Conservation (phyloP, 2,888 invertebrate genomes). For the Dryococelus australis region DNA sequence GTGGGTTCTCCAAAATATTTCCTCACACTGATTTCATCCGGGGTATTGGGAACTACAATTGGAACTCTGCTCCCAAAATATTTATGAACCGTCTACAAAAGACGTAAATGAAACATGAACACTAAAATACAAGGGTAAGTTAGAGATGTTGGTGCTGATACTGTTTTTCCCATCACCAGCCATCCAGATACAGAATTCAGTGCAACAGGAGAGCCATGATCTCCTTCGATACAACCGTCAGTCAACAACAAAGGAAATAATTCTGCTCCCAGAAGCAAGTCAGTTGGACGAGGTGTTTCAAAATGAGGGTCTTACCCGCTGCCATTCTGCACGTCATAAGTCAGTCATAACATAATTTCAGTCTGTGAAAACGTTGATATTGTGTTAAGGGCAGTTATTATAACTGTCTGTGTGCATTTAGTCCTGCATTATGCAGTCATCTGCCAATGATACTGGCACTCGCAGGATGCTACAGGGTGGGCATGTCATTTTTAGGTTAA, state of each 20-base stretch:
- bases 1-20: too few species aligned
- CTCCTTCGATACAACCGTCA: neutral
- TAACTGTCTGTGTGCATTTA: too few species aligned
- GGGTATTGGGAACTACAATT: neutral
- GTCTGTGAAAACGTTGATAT: too few species aligned
- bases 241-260: neutral
- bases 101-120: neutral
- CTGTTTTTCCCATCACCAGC: neutral
- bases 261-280: neutral
- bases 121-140: neutral
- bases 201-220: neutral
- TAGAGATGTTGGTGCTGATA: neutral
- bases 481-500: neutral
- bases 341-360: too few species aligned
- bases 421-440: too few species aligned
- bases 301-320: neutral
- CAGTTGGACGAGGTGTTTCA: neutral
- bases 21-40: too few species aligned
- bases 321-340: too few species aligned
- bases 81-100: too few species aligned
- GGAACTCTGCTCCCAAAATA: too few species aligned
- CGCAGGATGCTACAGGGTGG: too few species aligned
- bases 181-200: neutral
- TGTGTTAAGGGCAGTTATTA: too few species aligned
- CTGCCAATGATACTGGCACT: too few species aligned